Evolutionary conservation across 2,888 invertebrate genomes (phyloP).

Genomic region (Trypoxylon attenuatum): DNA sequence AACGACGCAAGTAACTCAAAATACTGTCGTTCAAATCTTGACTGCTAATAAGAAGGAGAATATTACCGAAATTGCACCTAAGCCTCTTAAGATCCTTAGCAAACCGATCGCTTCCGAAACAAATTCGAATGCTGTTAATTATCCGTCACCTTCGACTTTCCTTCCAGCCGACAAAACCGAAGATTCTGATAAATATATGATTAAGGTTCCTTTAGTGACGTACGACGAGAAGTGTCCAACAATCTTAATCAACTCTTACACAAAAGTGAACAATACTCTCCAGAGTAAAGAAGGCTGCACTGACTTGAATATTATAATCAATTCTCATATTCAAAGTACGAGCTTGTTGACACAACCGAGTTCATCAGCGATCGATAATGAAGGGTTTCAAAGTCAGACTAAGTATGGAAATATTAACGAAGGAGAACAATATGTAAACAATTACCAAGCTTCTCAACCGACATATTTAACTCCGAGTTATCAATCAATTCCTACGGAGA

Average conservation of each 20-base stretch:
- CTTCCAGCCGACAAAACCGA: constrained; percentile 57
- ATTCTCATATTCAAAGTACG: constrained; percentile 81
- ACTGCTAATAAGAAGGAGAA: constrained; percentile 60
- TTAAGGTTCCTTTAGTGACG: constrained; percentile 11
- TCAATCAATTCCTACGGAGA: constrained; percentile 11
- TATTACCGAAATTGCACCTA: constrained; percentile 40
- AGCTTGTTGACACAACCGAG: constrained; percentile 71
- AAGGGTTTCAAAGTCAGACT: background rate
- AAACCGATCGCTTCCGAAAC: background rate
- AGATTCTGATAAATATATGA: constrained; percentile 25
- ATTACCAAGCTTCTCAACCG: background rate
- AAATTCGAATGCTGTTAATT: background rate
- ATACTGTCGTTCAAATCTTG: constrained; percentile 68
- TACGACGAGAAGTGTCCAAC: constrained; percentile 65
- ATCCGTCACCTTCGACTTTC: no score
- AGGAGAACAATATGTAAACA: constrained; percentile 29
- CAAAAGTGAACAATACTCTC: constrained; percentile 69
- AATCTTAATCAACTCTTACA: constrained; percentile 70
- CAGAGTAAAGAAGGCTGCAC: constrained; percentile 81
- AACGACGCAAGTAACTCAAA: constrained; percentile 63
- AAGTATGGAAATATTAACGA: constrained; percentile 44
- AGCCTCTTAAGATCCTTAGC: constrained; percentile 13
- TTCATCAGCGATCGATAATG: background rate
- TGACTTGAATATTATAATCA: constrained; percentile 82
- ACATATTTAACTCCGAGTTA: constrained; percentile 6